phyloP scores from a whole-genome alignment of 2,113 vertebrate species.

The Porphyrio hochstetteri region DNA sequence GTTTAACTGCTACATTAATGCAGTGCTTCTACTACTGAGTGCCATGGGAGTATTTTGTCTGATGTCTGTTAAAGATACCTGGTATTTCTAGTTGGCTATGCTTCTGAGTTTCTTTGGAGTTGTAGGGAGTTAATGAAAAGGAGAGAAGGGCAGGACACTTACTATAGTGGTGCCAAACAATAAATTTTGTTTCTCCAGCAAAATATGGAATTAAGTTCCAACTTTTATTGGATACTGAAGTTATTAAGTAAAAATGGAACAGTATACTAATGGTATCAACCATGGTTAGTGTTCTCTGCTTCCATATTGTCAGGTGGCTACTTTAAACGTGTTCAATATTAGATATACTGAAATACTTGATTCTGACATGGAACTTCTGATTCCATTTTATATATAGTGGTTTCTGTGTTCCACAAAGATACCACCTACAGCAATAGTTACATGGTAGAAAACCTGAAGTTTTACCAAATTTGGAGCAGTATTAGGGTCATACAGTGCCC shows the following conservation, averaged over 20 bases:
- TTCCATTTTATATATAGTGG: background rate
- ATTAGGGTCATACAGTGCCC: background rate
- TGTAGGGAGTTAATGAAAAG: background rate
- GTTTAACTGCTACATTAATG: background rate
- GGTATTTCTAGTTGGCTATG: background rate
- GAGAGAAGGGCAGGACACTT: background rate
- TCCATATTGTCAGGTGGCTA: accelerated
- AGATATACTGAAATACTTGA: background rate
- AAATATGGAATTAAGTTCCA: background rate
- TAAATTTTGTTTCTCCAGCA: background rate
- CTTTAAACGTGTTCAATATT: background rate
- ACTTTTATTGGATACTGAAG: background rate
- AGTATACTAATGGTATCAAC: background rate
- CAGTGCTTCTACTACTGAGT: background rate
- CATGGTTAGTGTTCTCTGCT: background rate
- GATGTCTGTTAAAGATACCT: background rate
- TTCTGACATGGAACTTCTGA: background rate
- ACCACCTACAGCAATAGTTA: background rate
- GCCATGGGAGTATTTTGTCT: background rate
- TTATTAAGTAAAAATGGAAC: background rate
- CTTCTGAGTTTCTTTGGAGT: background rate
- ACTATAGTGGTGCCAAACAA: background rate
- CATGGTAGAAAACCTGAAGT: background rate
- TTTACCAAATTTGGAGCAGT: background rate
- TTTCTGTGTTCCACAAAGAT: background rate